A percentile compares a stretch with the other conserved stretches of the same genome.
Evolutionary conservation across 2,797 vertebrate genomes (phyloP).

Genomic region (Onychomys arenicola): DNA sequence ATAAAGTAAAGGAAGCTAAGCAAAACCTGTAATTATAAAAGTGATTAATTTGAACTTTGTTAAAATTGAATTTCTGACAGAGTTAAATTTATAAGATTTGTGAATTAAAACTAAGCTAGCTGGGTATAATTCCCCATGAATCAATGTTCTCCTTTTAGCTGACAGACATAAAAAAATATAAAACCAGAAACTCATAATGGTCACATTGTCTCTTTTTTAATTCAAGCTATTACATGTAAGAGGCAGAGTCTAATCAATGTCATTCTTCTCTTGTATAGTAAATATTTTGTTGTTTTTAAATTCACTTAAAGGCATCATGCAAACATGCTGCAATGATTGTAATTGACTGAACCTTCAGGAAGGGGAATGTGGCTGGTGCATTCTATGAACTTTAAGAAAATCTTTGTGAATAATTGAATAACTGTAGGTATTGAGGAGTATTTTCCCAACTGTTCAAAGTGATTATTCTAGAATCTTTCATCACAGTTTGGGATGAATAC

Average conservation of each 20-base stretch:
- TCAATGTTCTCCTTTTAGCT: neutral
- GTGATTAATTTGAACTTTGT: neutral
- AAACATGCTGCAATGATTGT: neutral
- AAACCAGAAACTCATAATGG: neutral
- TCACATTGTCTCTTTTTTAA: neutral
- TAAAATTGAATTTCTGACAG: neutral
- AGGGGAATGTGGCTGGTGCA: neutral
- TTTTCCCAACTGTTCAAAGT: neutral
- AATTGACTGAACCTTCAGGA: neutral
- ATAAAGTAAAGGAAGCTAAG: neutral
- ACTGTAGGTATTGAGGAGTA: neutral
- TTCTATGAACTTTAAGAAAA: neutral
- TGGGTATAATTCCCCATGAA: neutral
- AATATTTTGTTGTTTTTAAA: neutral
- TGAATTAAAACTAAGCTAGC: neutral
- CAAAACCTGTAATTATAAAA: neutral
- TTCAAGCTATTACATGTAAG: neutral
- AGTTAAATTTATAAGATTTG: too few relatives aligned
- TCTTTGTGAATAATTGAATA: neutral
- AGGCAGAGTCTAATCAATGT: neutral
- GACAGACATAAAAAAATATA: neutral
- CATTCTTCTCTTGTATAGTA: neutral
- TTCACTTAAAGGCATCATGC: neutral
- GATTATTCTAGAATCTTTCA: neutral
- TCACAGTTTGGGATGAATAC: neutral